Conservation (phyloP, 2,797 vertebrate genomes). For the Spinus olivaceus region DNA sequence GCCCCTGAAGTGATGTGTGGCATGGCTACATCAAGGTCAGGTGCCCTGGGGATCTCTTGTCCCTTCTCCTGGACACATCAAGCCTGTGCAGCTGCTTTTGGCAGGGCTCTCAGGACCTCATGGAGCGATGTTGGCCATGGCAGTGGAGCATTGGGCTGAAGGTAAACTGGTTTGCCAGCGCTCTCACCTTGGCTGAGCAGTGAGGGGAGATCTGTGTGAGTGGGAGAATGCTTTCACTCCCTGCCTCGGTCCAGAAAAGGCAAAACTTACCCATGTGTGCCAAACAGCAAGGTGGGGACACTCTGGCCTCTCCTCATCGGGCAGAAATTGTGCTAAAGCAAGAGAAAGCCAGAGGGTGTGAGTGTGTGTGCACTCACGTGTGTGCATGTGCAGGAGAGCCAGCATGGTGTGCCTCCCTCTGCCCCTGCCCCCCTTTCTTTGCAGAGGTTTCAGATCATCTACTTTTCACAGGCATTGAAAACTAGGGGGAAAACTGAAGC, state of each 20-base stretch:
- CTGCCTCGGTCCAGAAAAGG: fast-evolving
- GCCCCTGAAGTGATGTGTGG: fast-evolving
- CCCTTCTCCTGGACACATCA: neutral
- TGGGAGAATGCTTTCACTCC: fast-evolving
- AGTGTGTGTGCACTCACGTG: too few species aligned
- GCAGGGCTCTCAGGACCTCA: neutral
- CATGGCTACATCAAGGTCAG: neutral
- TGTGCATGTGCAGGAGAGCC: fast-evolving
- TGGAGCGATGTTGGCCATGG: fast-evolving
- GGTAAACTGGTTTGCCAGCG: fast-evolving
- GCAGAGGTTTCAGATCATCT: neutral
- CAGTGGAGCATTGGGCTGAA: fast-evolving
- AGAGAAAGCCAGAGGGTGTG: neutral
- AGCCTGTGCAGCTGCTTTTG: fast-evolving
- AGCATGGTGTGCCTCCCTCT: neutral
- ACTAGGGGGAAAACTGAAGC: slow-evolving; percentile 39
- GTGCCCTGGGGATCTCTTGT: neutral
- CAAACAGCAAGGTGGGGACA: neutral
- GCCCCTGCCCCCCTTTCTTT: neutral
- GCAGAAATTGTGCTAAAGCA: neutral
- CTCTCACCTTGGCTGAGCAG: neutral
- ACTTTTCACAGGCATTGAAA: slow-evolving; percentile 18
- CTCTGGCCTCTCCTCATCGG: neutral
- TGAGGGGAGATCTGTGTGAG: fast-evolving
- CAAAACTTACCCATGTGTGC: neutral